Percentiles rank a stretch among this genome's conserved stretches.
Conservation (phyloP, 2,797 vertebrate species). For the Tenualosa thibaudeaui region DNA sequence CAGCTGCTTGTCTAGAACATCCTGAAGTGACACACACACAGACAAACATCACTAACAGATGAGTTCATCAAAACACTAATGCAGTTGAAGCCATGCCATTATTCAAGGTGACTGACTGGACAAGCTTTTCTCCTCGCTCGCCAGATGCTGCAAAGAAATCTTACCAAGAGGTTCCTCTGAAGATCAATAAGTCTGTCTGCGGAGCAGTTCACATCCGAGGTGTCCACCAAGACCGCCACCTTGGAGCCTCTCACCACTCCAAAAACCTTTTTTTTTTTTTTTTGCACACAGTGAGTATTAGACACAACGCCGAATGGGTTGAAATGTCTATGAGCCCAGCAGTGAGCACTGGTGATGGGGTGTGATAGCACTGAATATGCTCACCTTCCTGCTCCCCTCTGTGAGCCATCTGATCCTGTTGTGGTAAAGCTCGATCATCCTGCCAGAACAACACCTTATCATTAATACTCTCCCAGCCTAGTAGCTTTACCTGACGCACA, state of each 20-base stretch:
- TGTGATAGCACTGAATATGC: neutral
- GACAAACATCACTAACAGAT: neutral
- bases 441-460: slow-evolving; percentile 34
- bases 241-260: slow-evolving; percentile 73
- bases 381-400: slow-evolving; percentile 79
- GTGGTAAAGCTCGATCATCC: slow-evolving; percentile 63
- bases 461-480: neutral
- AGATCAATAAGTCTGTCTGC: slow-evolving; percentile 63
- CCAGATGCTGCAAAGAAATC: neutral
- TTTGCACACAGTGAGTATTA: neutral
- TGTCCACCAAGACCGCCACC: slow-evolving; percentile 72
- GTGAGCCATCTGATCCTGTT: slow-evolving; percentile 74
- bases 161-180: slow-evolving; percentile 73
- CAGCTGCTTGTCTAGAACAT: slow-evolving; percentile 77
- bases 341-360: neutral
- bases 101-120: neutral
- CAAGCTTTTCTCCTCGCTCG: neutral
- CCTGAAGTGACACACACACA: slow-evolving; percentile 54
- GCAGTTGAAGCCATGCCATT: neutral
- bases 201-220: slow-evolving; percentile 59
- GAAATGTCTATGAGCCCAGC: neutral
- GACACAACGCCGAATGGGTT: neutral
- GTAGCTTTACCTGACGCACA: neutral
- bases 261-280: slow-evolving; percentile 67
- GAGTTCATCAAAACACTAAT: neutral